Percentiles rank a stretch among this genome's conserved stretches.
phyloP scores from a whole-genome alignment of 2,797 vertebrate genomes.

The Danio kyathit region DNA sequence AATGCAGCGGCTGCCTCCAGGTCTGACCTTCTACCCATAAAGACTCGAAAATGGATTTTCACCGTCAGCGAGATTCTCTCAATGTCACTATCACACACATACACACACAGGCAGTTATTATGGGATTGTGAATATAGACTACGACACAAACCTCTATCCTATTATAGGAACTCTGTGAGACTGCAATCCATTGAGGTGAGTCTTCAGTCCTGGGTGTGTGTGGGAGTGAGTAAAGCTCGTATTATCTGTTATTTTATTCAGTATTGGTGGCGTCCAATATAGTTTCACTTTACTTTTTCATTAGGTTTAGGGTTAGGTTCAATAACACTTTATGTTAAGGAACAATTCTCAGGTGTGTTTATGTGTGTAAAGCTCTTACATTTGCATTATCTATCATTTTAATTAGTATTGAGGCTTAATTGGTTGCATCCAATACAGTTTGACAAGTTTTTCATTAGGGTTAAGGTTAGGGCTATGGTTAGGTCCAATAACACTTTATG shows the following conservation, averaged over 20 bases:
- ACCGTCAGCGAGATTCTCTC: constrained; percentile 27
- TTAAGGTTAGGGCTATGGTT: too few relatives aligned
- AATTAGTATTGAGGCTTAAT: too few relatives aligned
- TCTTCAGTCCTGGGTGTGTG: neutral
- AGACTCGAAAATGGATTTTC: constrained; percentile 46
- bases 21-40: constrained; percentile 32
- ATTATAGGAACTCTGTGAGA: constrained; percentile 48
- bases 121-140: constrained; percentile 47
- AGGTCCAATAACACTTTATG: too few relatives aligned
- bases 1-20: neutral
- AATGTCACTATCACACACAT: constrained; percentile 1
- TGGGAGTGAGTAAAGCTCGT: constrained; percentile 24
- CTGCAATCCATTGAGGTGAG: constrained; percentile 32
- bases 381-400: too few relatives aligned
- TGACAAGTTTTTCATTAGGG: too few relatives aligned
- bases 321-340: too few relatives aligned
- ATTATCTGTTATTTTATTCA: neutral
- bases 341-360: too few relatives aligned
- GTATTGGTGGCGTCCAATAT: neutral
- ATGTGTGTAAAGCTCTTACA: too few relatives aligned
- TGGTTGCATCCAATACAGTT: too few relatives aligned
- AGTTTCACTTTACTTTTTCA: neutral
- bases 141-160: constrained; percentile 39
- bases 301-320: too few relatives aligned
- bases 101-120: constrained; percentile 40